These are phyloP conservation scores for Parnassius glacialis DNA, from an alignment of 2,888 invertebrate species.

Conservation along the genomic window DNA sequence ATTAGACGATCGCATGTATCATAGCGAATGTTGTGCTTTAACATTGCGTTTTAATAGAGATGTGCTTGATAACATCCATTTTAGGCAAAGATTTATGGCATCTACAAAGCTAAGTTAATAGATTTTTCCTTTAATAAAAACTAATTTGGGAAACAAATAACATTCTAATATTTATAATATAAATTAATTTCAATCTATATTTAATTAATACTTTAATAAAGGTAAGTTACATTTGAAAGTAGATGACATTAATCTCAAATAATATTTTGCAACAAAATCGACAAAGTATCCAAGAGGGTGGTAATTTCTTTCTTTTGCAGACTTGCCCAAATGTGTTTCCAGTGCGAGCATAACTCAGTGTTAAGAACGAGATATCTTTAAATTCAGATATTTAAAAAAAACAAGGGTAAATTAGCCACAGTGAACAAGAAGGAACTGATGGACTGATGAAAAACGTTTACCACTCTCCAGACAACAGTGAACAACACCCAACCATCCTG, in stretches of 20 bases:
- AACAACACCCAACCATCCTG: constrained; percentile 37
- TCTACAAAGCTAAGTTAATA: constrained; percentile 7
- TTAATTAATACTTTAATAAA: background rate
- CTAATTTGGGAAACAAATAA: background rate
- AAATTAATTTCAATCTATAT: constrained; percentile 1
- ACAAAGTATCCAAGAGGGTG: constrained; percentile 30
- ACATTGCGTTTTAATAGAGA: constrained; percentile 46
- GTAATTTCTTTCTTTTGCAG: constrained; percentile 29
- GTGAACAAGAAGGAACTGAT: constrained; percentile 24
- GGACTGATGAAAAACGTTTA: constrained; percentile 29
- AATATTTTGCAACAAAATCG: constrained; percentile 27
- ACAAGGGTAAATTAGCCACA: constrained; percentile 27
- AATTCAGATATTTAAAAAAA: constrained; percentile 6
- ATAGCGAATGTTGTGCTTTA: constrained; percentile 51
- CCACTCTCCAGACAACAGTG: constrained; percentile 35
- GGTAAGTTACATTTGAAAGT: constrained; percentile 9
- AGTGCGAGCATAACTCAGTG: constrained; percentile 11
- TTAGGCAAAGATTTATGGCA: constrained; percentile 48
- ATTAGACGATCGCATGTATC: constrained; percentile 46
- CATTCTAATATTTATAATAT: background rate
- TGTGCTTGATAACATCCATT: constrained; percentile 62
- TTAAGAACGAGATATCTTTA: constrained; percentile 12
- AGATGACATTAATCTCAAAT: constrained; percentile 44
- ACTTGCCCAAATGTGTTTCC: constrained; percentile 18
- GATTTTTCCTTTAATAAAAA: background rate